Evolutionary conservation across 2,888 invertebrate species (phyloP).

Genomic region (Callosobruchus maculatus): DNA sequence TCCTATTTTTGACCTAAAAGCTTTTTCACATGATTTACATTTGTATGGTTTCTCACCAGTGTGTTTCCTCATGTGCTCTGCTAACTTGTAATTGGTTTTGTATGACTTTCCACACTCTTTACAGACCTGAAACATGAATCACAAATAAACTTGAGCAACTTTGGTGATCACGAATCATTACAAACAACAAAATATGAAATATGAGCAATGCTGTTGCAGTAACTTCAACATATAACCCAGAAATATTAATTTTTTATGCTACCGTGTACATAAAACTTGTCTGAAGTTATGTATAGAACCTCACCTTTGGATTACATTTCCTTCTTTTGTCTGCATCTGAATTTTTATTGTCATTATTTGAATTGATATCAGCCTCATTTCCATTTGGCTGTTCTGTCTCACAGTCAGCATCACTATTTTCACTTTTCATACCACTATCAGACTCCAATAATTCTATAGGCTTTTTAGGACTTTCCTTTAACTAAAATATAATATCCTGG

Average conservation of each 20-base stretch:
- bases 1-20: slow-evolving; percentile 60
- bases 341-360: slow-evolving; percentile 12
- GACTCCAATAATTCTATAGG: slow-evolving; percentile 2
- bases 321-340: not conserved
- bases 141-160: not conserved
- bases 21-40: slow-evolving; percentile 56
- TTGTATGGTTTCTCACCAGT: slow-evolving; percentile 60
- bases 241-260: not conserved
- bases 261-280: not conserved
- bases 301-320: not conserved
- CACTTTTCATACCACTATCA: slow-evolving; percentile 24
- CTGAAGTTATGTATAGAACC: not conserved
- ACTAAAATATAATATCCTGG: not conserved
- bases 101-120: slow-evolving; percentile 57
- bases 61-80: slow-evolving; percentile 59
- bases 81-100: slow-evolving; percentile 58
- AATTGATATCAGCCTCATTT: slow-evolving; percentile 21
- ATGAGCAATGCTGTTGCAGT: no score
- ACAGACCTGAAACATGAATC: slow-evolving; percentile 50
- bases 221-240: not conserved
- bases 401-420: slow-evolving; percentile 27
- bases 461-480: not conserved
- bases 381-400: slow-evolving; percentile 25
- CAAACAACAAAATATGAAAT: no score
- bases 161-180: no score